phyloP scores from a whole-genome alignment of 2,888 invertebrate species.

The Chloromyia formosa region DNA sequence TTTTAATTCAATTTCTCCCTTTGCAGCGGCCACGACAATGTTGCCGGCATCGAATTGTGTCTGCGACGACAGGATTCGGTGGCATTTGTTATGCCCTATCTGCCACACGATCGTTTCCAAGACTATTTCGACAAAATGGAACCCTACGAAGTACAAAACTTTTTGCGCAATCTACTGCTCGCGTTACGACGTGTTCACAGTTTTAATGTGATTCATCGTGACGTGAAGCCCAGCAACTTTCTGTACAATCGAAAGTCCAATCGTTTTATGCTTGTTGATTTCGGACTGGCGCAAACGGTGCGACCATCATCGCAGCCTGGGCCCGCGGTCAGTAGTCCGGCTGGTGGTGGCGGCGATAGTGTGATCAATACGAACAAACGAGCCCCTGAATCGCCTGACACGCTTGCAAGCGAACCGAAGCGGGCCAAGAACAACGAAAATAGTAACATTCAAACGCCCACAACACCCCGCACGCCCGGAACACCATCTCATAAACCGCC shows the following conservation, averaged over 20 bases:
- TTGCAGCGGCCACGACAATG: constrained; percentile 78
- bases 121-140: constrained; percentile 79
- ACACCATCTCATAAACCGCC: constrained; percentile 1
- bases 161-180: constrained; percentile 81
- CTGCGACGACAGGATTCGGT: constrained; percentile 80
- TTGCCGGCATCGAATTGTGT: constrained; percentile 82
- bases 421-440: constrained; percentile 30
- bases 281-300: constrained; percentile 82
- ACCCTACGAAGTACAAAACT: constrained; percentile 74
- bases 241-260: constrained; percentile 78
- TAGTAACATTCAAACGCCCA: background rate
- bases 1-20: background rate
- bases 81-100: constrained; percentile 89
- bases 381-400: background rate
- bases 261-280: constrained; percentile 84
- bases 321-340: background rate
- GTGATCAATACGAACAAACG: constrained; percentile 21
- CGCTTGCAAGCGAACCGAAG: constrained; percentile 15
- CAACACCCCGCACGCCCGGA: background rate
- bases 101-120: constrained; percentile 81
- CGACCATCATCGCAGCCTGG: constrained; percentile 54
- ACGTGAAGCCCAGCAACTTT: constrained; percentile 92
- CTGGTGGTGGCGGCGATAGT: background rate
- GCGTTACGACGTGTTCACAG: constrained; percentile 84
- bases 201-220: constrained; percentile 86